Evolutionary conservation across 2,797 vertebrate species (phyloP).

Genomic region (Sciurus carolinensis): DNA sequence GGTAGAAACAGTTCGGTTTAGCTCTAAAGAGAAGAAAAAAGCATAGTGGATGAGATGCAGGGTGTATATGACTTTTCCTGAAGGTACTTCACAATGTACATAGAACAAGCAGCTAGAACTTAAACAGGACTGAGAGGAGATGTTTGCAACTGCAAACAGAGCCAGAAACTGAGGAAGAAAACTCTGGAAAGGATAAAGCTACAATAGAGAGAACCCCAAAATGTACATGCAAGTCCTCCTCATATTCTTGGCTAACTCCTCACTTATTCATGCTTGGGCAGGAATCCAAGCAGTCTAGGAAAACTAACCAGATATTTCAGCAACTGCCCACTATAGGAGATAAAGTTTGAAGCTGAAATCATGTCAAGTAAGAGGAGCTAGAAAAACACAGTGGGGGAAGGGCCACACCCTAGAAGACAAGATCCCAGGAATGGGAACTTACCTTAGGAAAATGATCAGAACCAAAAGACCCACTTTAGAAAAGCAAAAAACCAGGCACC

Average conservation of each 20-base stretch:
- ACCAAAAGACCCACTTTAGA: not conserved
- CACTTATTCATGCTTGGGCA: not conserved
- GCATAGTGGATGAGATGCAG: not conserved
- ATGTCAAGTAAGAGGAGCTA: not conserved
- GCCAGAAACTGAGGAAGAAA: not conserved
- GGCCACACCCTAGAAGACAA: not conserved
- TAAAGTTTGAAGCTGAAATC: not conserved
- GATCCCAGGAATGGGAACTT: not conserved
- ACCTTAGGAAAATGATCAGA: not conserved
- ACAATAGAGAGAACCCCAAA: not conserved
- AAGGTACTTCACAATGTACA: not conserved
- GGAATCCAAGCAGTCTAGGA: not conserved
- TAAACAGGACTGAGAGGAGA: not conserved
- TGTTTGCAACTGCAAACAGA: not conserved
- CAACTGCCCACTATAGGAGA: not conserved
- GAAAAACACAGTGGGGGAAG: not conserved
- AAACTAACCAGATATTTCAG: slow-evolving; percentile 24
- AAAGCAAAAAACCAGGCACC: not conserved
- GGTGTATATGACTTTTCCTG: not conserved
- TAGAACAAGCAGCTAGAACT: not conserved
- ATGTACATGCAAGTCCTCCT: not conserved
- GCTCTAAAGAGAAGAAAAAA: not conserved
- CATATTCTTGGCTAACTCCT: not conserved
- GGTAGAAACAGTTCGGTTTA: not conserved
- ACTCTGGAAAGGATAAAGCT: not conserved